These are phyloP conservation scores for Amphiprion percula DNA, from an alignment of 2,113 vertebrate species.

Conservation along the genomic window DNA sequence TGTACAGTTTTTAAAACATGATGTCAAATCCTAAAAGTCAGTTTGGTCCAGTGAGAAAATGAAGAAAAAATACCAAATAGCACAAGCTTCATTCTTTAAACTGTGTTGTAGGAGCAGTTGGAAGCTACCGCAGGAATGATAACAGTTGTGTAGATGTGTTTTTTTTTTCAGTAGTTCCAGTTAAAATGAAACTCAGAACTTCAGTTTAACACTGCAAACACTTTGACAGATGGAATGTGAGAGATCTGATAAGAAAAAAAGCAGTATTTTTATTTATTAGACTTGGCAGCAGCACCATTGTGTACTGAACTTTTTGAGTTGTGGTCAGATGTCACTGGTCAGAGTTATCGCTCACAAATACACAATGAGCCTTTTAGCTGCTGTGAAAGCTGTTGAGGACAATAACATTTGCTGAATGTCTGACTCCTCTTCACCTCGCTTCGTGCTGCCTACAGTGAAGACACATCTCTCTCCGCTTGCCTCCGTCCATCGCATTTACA, in stretches of 20 bases:
- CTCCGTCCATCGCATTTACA: slow-evolving; percentile 23
- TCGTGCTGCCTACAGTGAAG: not conserved
- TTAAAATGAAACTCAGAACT: not conserved
- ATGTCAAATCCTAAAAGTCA: too few relatives aligned
- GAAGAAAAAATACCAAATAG: not conserved
- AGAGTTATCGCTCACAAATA: slow-evolving; percentile 3
- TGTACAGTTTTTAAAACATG: too few relatives aligned
- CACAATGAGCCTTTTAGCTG: slow-evolving; percentile 7
- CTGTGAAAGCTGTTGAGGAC: slow-evolving; percentile 4
- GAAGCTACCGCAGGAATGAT: not conserved
- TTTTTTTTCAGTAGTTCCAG: not conserved
- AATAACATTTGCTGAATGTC: slow-evolving; percentile 17
- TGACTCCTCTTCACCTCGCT: slow-evolving; percentile 17
- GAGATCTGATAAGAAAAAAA: not conserved
- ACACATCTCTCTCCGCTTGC: not conserved
- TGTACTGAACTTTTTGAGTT: not conserved
- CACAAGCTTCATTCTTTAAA: not conserved
- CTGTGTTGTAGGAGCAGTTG: not conserved
- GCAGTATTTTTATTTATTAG: not conserved
- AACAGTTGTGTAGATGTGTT: not conserved
- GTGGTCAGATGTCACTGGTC: slow-evolving; percentile 3
- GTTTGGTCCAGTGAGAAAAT: too few relatives aligned
- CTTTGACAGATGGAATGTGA: not conserved
- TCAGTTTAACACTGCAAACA: not conserved
- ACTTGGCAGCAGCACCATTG: not conserved